Evolutionary conservation across 2,888 invertebrate species (phyloP), one percentile per base, ranked within the genome.

Genomic region (Mermis nigrescens): DNA sequence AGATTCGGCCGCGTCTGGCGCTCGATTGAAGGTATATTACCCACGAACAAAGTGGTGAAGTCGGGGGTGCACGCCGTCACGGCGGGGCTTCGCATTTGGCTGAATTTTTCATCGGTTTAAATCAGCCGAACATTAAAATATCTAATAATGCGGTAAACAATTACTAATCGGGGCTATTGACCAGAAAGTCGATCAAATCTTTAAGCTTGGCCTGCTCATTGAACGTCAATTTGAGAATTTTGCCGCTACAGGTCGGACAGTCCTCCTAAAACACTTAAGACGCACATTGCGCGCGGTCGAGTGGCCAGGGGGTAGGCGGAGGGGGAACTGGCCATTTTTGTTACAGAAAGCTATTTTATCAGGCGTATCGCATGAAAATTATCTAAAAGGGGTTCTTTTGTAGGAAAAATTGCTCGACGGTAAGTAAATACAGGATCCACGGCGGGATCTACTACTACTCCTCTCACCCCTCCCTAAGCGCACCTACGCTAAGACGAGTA

Each of bases 41-140:
- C 83, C 82, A 95, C 88, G 72, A 94, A 98, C 15, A 98, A 77
- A 0, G 94, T 94, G 74, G 84, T 86, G 71, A 84, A 85, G 72
- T 84, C 86, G 2, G 86, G 88, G 68, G 84, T 81, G 48, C 85
- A 80, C 2, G 81, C 87, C 19, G 73, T 72, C 46, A 90, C 82
- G 3, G 76, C 77, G 57, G 95, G 95, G 71, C 82, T 85, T 74
- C 85, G 89, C 84, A 95, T 88, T 76, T 91, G 85, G 73, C 77
- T 69, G 60, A 48, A 53, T 29, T 15, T 53, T 29, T 53, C 54
- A 29, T 27, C 31, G 19, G 48, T 24, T 7, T n/a, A n/a, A n/a
- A n/a, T n/a, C n/a, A n/a, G n/a, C n/a, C 12, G 48, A 48, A 48
- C 12, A n/a, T 48, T 48, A n/a, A 12, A 48, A 53, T 19, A 53